Conservation (phyloP, 2,113 vertebrate species). For the Natator depressus region DNA sequence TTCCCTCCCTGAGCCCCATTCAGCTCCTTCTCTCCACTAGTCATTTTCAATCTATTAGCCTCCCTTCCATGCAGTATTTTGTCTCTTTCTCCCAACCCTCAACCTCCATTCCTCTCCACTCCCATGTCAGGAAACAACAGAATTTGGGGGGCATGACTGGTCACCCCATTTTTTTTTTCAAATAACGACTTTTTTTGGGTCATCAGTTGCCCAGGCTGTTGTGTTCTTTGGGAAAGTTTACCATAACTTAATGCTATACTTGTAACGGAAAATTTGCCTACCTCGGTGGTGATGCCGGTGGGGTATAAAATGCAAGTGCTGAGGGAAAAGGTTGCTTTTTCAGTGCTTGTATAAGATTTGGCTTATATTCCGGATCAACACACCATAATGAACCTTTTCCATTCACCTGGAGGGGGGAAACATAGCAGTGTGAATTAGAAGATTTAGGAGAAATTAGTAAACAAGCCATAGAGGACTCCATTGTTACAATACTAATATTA, state of each 20-base stretch:
- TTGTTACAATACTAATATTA: neutral
- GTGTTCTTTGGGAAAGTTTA: neutral
- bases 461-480: neutral
- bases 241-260: rapidly evolving
- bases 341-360: constrained; percentile 96
- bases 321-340: constrained; percentile 97
- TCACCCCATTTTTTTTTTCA: neutral
- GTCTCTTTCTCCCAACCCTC: neutral
- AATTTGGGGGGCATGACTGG: neutral
- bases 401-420: constrained; percentile 87
- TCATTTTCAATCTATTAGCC: neutral
- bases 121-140: neutral
- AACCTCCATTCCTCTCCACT: neutral
- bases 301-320: constrained; percentile 91
- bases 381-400: constrained; percentile 99
- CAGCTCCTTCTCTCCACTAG: neutral
- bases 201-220: neutral
- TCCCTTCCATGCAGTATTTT: neutral
- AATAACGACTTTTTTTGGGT: neutral
- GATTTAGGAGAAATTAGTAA: neutral
- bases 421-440: constrained; percentile 33
- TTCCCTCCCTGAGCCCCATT: neutral
- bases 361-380: constrained; percentile 97
- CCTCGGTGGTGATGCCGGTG: constrained; percentile 92
- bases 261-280: constrained; percentile 49